Base-by-base conservation (phyloP, 1,140 invertebrate genomes). In the Anoplolepis gracilipes region DNA sequence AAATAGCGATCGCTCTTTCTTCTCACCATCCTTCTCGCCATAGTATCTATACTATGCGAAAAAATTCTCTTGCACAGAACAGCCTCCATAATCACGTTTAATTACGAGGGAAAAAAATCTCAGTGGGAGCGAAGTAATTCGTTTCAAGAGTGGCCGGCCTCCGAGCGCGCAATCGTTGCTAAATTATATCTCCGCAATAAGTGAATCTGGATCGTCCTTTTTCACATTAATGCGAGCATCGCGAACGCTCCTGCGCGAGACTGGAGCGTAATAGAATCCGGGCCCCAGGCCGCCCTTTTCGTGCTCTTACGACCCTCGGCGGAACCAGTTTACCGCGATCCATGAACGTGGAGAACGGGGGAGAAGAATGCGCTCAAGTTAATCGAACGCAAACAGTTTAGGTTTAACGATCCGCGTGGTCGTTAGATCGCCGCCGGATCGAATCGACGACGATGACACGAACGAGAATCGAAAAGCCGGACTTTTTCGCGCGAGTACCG, bases 361-460 rank as follows among this genome's bases (percentile, higher is more conserved):
- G 49, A 78, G 62, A 82, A 64, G 65, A 88, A 69, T 65, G 62
- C 85, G 62, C 85, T 85, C 65, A 78, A 85, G 88, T 90, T 88
- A 90, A 91, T 91, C 90, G 88, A 91, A 88, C 88, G 90, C 86
- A 91, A 91, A 91, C 91, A 87, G 81, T 87, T 84, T 90, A 89
- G 86, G 76, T 76, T 87, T 87, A 49, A 49, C 46, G 46, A 87
- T 84, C 46, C 70, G 78, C 36, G 42, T 84, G 87, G 78, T 88
- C 88, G 87, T 91, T 91, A 85, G 86, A 90, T 88, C 85, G 86
- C 82, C 88, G 78, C 85, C 70, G 88, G 87, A 91, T 67, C 86
- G 88, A 86, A 90, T 90, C 88, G 85, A 49, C 88, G 85, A 49
- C 77, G 85, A 90, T 85, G 85, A 85, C 64, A 65, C 39, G 70